Evolutionary conservation across 2,113 vertebrate species (phyloP).

Genomic region (cattle (Bos taurus)): DNA sequence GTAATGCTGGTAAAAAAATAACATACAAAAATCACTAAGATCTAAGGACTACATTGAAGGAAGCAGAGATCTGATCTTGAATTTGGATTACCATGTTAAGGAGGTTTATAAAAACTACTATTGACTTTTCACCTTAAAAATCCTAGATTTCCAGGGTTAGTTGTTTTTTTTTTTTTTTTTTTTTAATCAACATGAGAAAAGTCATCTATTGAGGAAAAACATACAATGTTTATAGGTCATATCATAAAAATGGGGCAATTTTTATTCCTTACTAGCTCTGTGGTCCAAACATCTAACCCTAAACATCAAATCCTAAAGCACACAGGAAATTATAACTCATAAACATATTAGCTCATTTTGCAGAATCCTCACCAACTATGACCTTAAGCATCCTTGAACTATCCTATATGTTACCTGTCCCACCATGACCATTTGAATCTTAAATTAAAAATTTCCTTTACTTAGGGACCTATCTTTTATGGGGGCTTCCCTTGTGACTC

Average conservation of each 20-base stretch:
- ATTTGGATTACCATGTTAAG: background rate
- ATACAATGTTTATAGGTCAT: background rate
- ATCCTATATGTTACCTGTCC: background rate
- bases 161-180: background rate
- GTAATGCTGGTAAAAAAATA: background rate
- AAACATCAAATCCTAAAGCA: background rate
- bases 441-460: background rate
- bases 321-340: background rate
- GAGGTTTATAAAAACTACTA: background rate
- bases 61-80: background rate
- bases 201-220: background rate
- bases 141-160: slow-evolving; percentile 9
- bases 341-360: background rate
- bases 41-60: background rate
- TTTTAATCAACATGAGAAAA: background rate
- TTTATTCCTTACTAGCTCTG: background rate
- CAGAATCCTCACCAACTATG: background rate
- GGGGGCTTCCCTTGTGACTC: background rate
- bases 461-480: background rate
- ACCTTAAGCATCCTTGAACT: background rate
- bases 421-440: background rate
- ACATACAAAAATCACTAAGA: background rate
- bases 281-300: background rate
- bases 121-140: slow-evolving; percentile 30
- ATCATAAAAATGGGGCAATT: background rate